Percentiles rank a stretch among this genome's conserved stretches.
Evolutionary conservation across 2,888 invertebrate genomes (phyloP).

Genomic region (Azorinus chamasolen): DNA sequence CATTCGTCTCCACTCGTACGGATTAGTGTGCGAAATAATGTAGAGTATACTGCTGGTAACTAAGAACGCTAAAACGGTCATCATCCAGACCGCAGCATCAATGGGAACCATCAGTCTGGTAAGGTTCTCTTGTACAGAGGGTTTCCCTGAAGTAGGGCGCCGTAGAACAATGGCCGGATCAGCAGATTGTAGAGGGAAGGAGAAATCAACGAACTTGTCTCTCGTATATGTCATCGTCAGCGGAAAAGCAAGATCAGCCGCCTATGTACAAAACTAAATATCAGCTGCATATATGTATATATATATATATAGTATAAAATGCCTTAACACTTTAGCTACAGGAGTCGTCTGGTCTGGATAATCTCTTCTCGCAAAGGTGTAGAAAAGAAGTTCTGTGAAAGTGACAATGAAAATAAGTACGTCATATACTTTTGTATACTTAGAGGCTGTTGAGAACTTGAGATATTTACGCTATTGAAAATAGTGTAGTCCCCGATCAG

Average conservation of each 20-base stretch:
- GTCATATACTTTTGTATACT: no score
- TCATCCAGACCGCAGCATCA: constrained; percentile 76
- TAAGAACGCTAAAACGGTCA: constrained; percentile 73
- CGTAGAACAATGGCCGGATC: constrained; percentile 73
- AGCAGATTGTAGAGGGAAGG: constrained; percentile 71
- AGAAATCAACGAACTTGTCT: constrained; percentile 68
- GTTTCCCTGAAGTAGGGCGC: constrained; percentile 55
- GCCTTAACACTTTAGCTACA: no score
- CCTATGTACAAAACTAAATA: no score
- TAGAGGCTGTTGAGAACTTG: no score
- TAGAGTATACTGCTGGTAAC: constrained; percentile 76
- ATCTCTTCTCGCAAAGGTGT: no score
- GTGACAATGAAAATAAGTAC: no score
- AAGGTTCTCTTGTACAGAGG: constrained; percentile 68
- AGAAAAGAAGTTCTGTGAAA: no score
- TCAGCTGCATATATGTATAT: no score
- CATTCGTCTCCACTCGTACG: constrained; percentile 81
- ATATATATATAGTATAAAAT: no score
- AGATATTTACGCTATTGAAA: no score
- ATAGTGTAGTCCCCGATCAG: no score
- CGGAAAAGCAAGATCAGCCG: constrained; percentile 73
- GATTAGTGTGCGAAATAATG: constrained; percentile 77
- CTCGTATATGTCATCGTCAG: constrained; percentile 71
- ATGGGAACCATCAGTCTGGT: constrained; percentile 71
- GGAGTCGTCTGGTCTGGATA: no score